Base-by-base conservation (phyloP, 1,140 invertebrate genomes). In the Chrysomallon squamiferum region DNA sequence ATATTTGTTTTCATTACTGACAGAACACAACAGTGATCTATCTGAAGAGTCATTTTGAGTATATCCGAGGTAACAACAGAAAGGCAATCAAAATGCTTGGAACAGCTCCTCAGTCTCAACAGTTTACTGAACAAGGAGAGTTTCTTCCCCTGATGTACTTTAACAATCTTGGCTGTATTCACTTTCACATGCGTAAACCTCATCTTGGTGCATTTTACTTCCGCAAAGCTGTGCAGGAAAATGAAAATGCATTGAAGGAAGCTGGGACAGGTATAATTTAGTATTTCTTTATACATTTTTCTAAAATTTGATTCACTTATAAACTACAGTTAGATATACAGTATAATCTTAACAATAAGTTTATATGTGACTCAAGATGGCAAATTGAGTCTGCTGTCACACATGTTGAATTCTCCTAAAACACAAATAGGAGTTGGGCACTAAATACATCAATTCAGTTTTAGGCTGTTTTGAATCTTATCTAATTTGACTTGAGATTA, bases 121-220 rank as follows among this genome's bases (percentile, higher is more conserved):
- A 74, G 41, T 73, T 74, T 50, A 75, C 69, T 29, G 73, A 73
- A 18, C 58, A 61, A 29, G 79, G 77, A 32, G 75, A 84, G 65
- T 79, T 77, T 68, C 59, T 83, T 35, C 72, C 88, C 50, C 89
- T 93, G 49, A 89, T 93, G 73, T 92, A 93, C 72, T 93, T 93
- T 78, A 97, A 97, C 80, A 96, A 97, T 80, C 89, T 96, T 73
- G 95, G 92, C 38, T 92, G 94, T 66, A 90, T 96, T 66, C 92
- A 96, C 87, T 90, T 95, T 77, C 91, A 93, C 29, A 89, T 95
- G 76, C 91, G 92, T 6, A 95, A 96, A 85, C 93, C 93, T 66
- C 91, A 93, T 80, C 88, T 96, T 38, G 93, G 93, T 0, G 90
- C 90, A 43, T 92, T 92, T 77, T 95, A 95, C 86, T 91, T 96